Conservation (phyloP, 64 coral and sea anemone genomes). For the Montipora foliosa region DNA sequence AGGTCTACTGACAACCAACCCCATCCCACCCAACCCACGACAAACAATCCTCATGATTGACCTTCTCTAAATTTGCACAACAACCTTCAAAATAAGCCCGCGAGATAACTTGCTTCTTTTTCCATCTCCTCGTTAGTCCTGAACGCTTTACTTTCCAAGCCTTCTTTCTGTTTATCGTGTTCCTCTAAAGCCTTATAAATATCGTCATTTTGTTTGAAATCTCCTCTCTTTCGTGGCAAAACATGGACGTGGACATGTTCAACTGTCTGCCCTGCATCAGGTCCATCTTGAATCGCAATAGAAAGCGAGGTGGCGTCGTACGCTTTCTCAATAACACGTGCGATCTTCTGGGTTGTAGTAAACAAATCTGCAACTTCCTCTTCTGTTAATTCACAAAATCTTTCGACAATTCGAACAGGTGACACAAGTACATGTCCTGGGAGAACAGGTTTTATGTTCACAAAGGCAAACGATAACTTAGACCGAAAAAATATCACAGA, state of each 20-base stretch:
- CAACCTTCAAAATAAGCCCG: constrained; percentile 46
- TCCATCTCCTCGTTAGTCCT: constrained; percentile 90
- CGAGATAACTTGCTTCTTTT: constrained; percentile 66
- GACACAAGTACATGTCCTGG: constrained; percentile 97
- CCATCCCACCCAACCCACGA: no score
- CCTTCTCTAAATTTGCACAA: background rate
- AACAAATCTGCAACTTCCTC: constrained; percentile 97
- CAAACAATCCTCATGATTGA: background rate
- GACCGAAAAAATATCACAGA: constrained; percentile 95
- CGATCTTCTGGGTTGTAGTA: constrained; percentile 82
- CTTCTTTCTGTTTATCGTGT: constrained; percentile 82
- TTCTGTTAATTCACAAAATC: constrained; percentile 91
- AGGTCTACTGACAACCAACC: no score
- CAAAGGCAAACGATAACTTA: constrained; percentile 88
- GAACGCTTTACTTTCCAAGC: background rate
- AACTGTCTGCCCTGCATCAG: constrained; percentile 94
- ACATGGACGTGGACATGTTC: constrained; percentile 96
- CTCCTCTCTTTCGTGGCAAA: constrained; percentile 87
- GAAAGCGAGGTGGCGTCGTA: constrained; percentile 81
- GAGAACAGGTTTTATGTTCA: constrained; percentile 97
- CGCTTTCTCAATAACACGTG: constrained; percentile 83
- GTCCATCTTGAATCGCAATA: constrained; percentile 95
- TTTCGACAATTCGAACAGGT: constrained; percentile 86
- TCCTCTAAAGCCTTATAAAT: constrained; percentile 87
- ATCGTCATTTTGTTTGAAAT: constrained; percentile 96